Base-by-base conservation (phyloP, 2,888 invertebrate species). In the Chrysolina haemoptera region DNA sequence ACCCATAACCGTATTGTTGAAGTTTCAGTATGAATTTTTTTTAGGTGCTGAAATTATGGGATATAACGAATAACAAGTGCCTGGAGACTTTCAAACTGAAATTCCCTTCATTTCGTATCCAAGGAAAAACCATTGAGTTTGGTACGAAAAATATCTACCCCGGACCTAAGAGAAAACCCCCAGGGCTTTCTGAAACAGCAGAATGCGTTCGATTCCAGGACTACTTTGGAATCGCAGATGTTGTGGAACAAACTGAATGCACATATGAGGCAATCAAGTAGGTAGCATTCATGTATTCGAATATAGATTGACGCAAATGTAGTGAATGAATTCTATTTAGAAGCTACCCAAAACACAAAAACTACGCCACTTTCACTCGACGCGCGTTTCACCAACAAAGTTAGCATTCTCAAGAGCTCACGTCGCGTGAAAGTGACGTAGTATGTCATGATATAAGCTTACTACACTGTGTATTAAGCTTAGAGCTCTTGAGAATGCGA, bases 21-120 rank as follows among this genome's bases (percentile, higher is more conserved):
- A 27, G 50, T 22, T 14, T 16, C 1, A 8, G 4, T 12, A 53
- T 50, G 62, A 66, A 22, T 48, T 64, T 50, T 41, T 71, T 84
- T 10, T 84, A 92, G 92, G 87, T 88, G 22, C 79, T 92, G 12
- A 90, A 91, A 82, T 87, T 92, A 40, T 92, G 92, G 92, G 90
- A 91, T 78, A 82, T 92, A 50, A 89, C 89, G 76, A 90, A 91
- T 75, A 90, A 91, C 72, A 89, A 88, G 70, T 89, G 91, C 62
- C 85, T 91, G 5, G 92, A 92, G 84, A 90, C 89, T 0, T 81
- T 92, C 18, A 88, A 89, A 74, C 85, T 92, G 16, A 88, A 89
- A 74, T 92, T 91, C 76, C 91, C 92, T 0, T 90, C 90, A 35
- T 88, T 91, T 62, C 89, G 89, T 1, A 88, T 91, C 1, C 85